Percentiles rank a stretch among this genome's conserved stretches.
Conservation (phyloP, 2,888 invertebrate genomes). For the Aphodius granarius region DNA sequence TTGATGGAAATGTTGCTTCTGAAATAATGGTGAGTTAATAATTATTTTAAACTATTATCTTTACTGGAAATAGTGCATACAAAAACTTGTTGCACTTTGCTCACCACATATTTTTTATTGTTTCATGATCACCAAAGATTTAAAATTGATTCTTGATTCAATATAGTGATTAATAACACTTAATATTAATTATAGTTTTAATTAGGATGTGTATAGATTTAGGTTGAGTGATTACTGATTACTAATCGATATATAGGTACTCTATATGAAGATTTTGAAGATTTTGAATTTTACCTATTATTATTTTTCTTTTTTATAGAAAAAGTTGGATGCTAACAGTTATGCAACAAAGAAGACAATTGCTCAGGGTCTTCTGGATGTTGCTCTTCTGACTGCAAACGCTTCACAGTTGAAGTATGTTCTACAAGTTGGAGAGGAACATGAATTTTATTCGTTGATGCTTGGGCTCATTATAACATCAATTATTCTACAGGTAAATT, state of each 20-base stretch:
- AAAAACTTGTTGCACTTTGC: too few relatives aligned
- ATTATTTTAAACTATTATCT: not conserved
- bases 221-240: not conserved
- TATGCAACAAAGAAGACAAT: conserved; percentile 93
- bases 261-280: not conserved
- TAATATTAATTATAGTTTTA: not conserved
- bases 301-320: conserved; percentile 55
- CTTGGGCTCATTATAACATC: conserved; percentile 78
- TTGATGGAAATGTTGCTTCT: conserved; percentile 27
- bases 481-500: conserved; percentile 78
- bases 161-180: not conserved
- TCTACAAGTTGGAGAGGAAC: conserved; percentile 79
- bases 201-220: not conserved
- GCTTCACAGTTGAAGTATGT: conserved; percentile 88
- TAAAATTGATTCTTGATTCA: too few relatives aligned
- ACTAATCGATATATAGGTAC: not conserved
- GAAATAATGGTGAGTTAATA: conserved; percentile 17
- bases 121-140: too few relatives aligned
- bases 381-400: conserved; percentile 84
- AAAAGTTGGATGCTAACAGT: conserved; percentile 79
- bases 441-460: conserved; percentile 84
- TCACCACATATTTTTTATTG: too few relatives aligned
- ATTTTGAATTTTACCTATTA: not conserved
- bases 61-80: too few relatives aligned
- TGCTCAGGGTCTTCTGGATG: conserved; percentile 88